These are phyloP conservation scores for Cynopterus sphinx DNA, from an alignment of 2,797 vertebrate species.

Conservation along the genomic window DNA sequence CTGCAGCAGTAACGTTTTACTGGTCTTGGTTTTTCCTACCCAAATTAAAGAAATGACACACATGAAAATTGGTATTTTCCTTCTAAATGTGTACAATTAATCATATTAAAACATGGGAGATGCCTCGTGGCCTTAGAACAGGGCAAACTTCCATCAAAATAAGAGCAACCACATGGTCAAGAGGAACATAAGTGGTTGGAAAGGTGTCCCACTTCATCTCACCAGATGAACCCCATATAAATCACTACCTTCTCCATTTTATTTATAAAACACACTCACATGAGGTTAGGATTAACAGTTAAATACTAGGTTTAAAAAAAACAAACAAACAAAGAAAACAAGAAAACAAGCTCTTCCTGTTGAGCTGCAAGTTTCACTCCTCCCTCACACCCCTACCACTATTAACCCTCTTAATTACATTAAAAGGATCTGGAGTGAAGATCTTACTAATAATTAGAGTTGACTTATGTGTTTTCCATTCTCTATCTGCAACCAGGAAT, in stretches of 20 bases:
- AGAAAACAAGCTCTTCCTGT: slow-evolving; percentile 11
- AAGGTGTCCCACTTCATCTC: not conserved
- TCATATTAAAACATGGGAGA: not conserved
- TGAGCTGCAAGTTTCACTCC: not conserved
- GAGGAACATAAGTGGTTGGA: not conserved
- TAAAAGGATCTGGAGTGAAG: slow-evolving; percentile 46
- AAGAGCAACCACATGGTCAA: not conserved
- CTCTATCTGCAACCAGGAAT: not conserved
- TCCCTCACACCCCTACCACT: not conserved
- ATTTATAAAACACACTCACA: not conserved
- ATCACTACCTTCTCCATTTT: not conserved
- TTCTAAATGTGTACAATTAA: not conserved
- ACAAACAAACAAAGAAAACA: slow-evolving; percentile 4
- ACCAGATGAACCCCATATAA: not conserved
- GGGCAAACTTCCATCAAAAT: not conserved
- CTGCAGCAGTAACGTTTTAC: not conserved
- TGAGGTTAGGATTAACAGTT: not conserved
- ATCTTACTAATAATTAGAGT: slow-evolving; percentile 57
- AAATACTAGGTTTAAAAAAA: slow-evolving; percentile 24
- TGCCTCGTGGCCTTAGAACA: not conserved
- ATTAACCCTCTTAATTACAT: slow-evolving; percentile 43
- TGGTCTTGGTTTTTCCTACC: not conserved
- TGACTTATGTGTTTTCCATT: slow-evolving; percentile 41
- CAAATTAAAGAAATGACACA: not conserved
- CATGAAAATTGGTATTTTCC: not conserved